These are phyloP conservation scores for Arrhopalites spinosus DNA, from an alignment of 2,888 invertebrate species.

Conservation along the genomic window DNA sequence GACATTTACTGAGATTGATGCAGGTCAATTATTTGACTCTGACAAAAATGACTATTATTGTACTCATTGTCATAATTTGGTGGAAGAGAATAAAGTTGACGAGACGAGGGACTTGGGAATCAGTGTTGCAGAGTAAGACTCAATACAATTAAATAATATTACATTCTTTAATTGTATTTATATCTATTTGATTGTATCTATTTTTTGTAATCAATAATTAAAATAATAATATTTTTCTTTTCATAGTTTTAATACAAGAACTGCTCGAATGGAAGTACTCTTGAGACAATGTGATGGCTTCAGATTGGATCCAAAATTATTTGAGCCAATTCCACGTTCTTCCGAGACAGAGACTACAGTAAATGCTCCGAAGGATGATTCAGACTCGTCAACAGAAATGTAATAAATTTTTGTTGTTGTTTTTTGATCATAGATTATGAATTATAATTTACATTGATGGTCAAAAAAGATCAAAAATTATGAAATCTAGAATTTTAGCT, in stretches of 20 bases:
- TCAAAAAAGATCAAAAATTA: too few species aligned
- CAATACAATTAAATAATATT: not conserved
- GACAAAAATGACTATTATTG: conserved; percentile 4
- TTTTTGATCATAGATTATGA: too few species aligned
- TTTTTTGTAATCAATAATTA: not conserved
- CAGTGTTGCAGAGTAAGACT: conserved; percentile 1
- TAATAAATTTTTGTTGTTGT: too few species aligned
- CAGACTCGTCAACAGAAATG: too few species aligned
- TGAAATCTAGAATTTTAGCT: too few species aligned
- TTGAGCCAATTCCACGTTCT: not conserved
- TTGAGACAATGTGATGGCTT: not conserved
- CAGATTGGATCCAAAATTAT: not conserved
- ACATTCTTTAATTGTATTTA: not conserved
- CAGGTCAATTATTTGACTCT: conserved; percentile 1
- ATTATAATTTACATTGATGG: too few species aligned
- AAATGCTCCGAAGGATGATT: too few species aligned
- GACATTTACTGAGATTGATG: not conserved
- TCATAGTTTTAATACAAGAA: not conserved
- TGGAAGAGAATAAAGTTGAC: not conserved
- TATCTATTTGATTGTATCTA: not conserved
- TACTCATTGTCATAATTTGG: conserved; percentile 3
- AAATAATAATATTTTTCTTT: not conserved
- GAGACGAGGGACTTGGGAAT: too few species aligned
- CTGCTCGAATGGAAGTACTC: not conserved
- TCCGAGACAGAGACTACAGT: not conserved